Percentiles rank a stretch among this genome's conserved stretches.
phyloP scores from a whole-genome alignment of 2,113 vertebrate genomes.

The Apus apus region DNA sequence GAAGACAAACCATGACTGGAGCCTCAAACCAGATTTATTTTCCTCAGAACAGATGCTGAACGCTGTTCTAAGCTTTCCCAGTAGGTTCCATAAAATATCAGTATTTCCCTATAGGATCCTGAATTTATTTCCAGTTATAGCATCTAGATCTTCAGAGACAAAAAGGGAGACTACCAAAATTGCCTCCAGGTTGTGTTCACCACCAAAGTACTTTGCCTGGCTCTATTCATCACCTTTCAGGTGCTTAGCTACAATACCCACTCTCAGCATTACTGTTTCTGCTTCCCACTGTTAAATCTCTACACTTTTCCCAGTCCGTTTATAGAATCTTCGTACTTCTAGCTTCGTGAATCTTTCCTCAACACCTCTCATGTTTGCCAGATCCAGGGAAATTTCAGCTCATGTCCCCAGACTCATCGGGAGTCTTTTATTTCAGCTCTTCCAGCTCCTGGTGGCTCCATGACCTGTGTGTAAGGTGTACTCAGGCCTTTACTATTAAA shows the following conservation, averaged over 20 bases:
- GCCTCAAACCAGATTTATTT: background rate
- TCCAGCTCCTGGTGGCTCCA: background rate
- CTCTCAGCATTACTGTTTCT: background rate
- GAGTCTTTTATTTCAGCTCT: background rate
- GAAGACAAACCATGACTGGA: background rate
- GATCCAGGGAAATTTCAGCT: background rate
- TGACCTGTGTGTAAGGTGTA: background rate
- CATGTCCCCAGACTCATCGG: no score
- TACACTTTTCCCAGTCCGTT: background rate
- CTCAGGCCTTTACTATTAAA: background rate
- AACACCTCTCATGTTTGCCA: background rate
- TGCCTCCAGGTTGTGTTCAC: background rate
- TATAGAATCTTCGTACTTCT: background rate
- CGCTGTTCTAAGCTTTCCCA: background rate
- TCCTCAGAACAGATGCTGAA: background rate
- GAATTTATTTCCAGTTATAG: slow-evolving; percentile 1
- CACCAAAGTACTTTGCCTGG: background rate
- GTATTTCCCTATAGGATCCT: background rate
- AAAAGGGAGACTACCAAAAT: background rate
- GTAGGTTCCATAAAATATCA: background rate
- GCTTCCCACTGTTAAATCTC: background rate
- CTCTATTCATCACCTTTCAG: background rate
- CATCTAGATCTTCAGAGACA: background rate
- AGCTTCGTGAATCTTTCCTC: background rate
- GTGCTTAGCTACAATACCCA: background rate